Percentiles rank a stretch among this genome's conserved stretches.
phyloP scores from a whole-genome alignment of 2,113 vertebrate genomes.

The Collichthys lucidus region DNA sequence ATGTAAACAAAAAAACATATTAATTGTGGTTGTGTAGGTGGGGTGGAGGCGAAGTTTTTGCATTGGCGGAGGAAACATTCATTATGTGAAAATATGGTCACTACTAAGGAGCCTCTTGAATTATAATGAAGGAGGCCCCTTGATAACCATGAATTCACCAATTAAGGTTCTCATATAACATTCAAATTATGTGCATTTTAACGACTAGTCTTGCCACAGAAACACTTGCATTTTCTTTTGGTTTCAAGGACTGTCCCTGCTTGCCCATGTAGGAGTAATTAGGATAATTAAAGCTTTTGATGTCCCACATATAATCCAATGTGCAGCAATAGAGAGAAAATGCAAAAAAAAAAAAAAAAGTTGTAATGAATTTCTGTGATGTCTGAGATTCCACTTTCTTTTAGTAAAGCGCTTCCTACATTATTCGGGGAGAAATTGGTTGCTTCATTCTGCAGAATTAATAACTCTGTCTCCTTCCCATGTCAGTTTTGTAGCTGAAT shows the following conservation, averaged over 20 bases:
- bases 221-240: conserved; percentile 58
- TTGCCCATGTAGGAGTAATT: conserved; percentile 78
- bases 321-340: conserved; percentile 46
- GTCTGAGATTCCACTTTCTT: conserved; percentile 36
- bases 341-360: conserved; percentile 31
- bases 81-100: conserved; percentile 73
- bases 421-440: conserved; percentile 16
- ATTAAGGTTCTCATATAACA: conserved; percentile 75
- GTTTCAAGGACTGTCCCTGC: conserved; percentile 68
- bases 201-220: conserved; percentile 61
- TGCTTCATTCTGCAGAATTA: conserved; percentile 44
- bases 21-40: conserved; percentile 40
- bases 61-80: conserved; percentile 52
- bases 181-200: conserved; percentile 81
- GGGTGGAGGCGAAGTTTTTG: conserved; percentile 44
- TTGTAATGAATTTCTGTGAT: conserved; percentile 66
- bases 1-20: conserved; percentile 39
- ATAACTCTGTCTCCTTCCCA: conserved; percentile 17
- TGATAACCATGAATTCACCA: conserved; percentile 78
- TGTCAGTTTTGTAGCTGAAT: background rate
- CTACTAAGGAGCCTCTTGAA: conserved; percentile 69
- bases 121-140: conserved; percentile 72
- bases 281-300: conserved; percentile 83
- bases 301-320: conserved; percentile 69
- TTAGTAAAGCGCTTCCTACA: conserved; percentile 1